Base-by-base conservation (phyloP, 30 jellyfish, hydroid and myxozoan genomes). In the Cassiopea andromeda region DNA sequence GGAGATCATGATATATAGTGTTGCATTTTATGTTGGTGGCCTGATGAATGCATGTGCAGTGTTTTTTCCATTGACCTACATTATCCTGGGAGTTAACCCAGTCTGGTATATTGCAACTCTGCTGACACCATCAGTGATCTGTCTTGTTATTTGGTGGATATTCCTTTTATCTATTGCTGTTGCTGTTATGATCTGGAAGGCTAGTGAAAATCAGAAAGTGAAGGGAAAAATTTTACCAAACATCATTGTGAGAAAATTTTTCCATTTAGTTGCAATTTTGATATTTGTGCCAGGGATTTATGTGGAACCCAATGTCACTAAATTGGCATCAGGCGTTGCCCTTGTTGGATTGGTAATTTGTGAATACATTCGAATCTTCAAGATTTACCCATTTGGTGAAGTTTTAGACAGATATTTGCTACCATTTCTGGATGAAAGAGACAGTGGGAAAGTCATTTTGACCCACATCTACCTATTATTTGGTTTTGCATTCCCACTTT, bases 401-500 rank as follows among this genome's bases (percentile, higher is more conserved):
- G 10, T 84, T 17, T 58, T 96, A 44, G 74, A 92, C 76, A 84
- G 69, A 38, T 88, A 89, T 61, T 18, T 96, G 92, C 68, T 14
- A 10, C 75, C 98, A 14, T 89, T 96, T 66, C 76, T 92, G 73
- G 99, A 91, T 75, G 97, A 89, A 45, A 73, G 94, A 49, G 99
- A 96, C 92, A 58, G 83, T 2, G 99, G 99, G 4, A 44, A 14
- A 13, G 78, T 88, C 58, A 85, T 96, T n/a, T 19, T 91, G 45
- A 91, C 98, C 4, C 99, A 96, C 68, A 75, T 96, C 27, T 96
- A 96, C 69, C 71, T 96, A 69, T 46, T 96, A 48, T 87, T 85
- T 78, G 99, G 99, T 12, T 78, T 88, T 47, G 83, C 96, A 15
- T 16, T 92, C 44, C 98, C 99, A 70, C 48, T 96, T 57, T 87